Conservation (phyloP, 2,113 vertebrate genomes). For the Aramus guarauna region DNA sequence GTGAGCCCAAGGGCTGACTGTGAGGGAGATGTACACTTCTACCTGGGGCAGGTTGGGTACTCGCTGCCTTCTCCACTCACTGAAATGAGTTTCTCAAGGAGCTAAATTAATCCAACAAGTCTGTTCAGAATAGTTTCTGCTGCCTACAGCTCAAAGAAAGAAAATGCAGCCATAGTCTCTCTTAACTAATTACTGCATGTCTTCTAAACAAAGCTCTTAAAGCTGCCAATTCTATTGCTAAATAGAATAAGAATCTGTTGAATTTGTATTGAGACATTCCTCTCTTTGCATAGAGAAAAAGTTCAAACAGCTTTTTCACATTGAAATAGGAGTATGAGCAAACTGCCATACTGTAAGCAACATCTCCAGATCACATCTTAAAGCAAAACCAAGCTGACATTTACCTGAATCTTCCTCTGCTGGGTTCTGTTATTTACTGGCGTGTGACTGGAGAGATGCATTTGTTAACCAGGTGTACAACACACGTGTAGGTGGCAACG, state of each 20-base stretch:
- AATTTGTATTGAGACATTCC: background rate
- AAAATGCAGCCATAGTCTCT: background rate
- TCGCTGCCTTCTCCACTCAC: background rate
- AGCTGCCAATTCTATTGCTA: background rate
- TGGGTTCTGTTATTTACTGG: background rate
- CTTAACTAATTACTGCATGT: background rate
- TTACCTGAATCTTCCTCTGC: background rate
- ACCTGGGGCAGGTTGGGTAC: background rate
- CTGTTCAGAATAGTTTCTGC: background rate
- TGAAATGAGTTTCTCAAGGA: background rate
- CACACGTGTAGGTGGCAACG: background rate
- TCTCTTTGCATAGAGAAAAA: background rate
- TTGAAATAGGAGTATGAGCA: no score
- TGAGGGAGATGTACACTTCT: background rate
- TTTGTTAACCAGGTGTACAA: background rate
- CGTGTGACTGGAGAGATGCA: background rate
- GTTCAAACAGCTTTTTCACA: background rate
- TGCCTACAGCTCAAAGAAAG: background rate
- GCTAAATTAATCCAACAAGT: background rate
- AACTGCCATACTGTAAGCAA: background rate
- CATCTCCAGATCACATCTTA: background rate
- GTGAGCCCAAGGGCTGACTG: accelerated
- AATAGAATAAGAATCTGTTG: background rate
- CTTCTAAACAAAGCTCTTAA: background rate
- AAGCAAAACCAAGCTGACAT: background rate